A percentile compares a stretch with the other conserved stretches of the same genome.
phyloP scores from a whole-genome alignment of 1,140 invertebrate genomes.

The Coboldia fuscipes region DNA sequence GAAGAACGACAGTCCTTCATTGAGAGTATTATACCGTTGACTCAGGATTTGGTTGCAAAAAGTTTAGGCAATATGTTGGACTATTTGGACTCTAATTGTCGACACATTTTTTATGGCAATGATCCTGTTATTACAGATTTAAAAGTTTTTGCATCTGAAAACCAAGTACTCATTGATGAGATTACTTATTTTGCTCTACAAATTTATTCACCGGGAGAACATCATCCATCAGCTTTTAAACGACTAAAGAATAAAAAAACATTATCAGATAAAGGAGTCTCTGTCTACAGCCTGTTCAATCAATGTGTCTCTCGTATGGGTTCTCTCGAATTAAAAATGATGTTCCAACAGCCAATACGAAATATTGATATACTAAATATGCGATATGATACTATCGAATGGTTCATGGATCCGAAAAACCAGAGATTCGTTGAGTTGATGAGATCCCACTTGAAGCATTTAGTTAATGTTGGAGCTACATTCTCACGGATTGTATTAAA shows the following conservation, averaged over 20 bases:
- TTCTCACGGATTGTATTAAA: not conserved
- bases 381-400: constrained; percentile 1
- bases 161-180: constrained; percentile 2
- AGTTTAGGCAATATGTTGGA: not conserved
- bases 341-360: constrained; percentile 1
- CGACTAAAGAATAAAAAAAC: not conserved
- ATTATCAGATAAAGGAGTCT: not conserved
- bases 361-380: not conserved
- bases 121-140: not conserved
- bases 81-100: not conserved
- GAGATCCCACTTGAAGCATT: not conserved
- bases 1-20: not conserved
- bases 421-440: too few species aligned
- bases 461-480: not conserved
- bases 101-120: not conserved
- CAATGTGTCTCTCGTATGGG: not conserved
- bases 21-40: not conserved
- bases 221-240: constrained; percentile 4
- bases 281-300: constrained; percentile 2
- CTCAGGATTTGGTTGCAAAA: not conserved
- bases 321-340: not conserved
- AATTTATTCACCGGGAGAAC: not conserved
- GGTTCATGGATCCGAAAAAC: constrained; percentile 2
- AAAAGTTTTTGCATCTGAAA: not conserved
- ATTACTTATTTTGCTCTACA: not conserved